phyloP scores from a whole-genome alignment of 2,888 invertebrate species.

The Agrochola litura region DNA sequence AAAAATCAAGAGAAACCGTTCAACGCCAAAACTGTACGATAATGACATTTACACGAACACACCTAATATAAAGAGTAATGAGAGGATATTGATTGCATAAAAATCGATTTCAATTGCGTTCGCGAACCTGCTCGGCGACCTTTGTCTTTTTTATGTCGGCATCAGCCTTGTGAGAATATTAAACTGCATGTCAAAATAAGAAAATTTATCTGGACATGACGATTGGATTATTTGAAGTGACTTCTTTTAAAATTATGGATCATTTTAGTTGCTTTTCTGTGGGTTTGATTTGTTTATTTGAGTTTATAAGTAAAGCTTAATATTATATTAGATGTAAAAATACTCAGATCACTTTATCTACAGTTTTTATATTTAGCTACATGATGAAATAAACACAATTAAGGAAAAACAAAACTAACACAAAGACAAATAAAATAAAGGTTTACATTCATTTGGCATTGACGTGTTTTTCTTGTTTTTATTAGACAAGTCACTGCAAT shows the following conservation, averaged over 20 bases:
- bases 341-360: background rate
- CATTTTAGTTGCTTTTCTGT: background rate
- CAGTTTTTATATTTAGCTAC: background rate
- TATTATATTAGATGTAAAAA: background rate
- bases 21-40: constrained; percentile 57
- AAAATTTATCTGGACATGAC: constrained; percentile 56
- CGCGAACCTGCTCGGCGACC: constrained; percentile 81
- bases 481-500: constrained; percentile 48
- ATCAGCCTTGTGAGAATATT: constrained; percentile 63
- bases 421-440: constrained; percentile 37
- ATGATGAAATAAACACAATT: constrained; percentile 14
- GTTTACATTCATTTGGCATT: constrained; percentile 55
- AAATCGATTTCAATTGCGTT: constrained; percentile 79
- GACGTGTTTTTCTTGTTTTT: constrained; percentile 51
- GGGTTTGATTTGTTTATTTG: background rate
- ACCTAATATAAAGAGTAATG: constrained; percentile 77
- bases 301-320: background rate
- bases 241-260: constrained; percentile 10
- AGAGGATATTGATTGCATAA: constrained; percentile 81
- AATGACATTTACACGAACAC: constrained; percentile 75
- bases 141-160: constrained; percentile 77
- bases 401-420: constrained; percentile 37
- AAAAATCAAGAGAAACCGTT: constrained; percentile 58
- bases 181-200: constrained; percentile 68
- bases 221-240: constrained; percentile 52